A percentile compares a stretch with the other conserved stretches of the same genome.
These are phyloP conservation scores for Catocala fraxini DNA, from an alignment of 2,888 invertebrate genomes.

Conservation along the genomic window DNA sequence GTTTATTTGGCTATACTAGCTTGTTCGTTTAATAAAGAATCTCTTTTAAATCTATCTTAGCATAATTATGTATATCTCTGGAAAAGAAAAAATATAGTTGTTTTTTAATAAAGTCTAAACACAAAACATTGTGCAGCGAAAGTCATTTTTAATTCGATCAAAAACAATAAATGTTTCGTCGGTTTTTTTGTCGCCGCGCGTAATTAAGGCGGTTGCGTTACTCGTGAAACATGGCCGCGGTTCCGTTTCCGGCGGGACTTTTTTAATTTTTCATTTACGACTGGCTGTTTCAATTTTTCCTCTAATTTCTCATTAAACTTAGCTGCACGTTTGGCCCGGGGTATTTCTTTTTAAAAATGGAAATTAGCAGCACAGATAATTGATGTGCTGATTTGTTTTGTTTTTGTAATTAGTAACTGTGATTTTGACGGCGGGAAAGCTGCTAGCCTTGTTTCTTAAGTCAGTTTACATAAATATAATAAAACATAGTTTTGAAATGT, in stretches of 20 bases:
- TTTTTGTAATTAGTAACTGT: slow-evolving; percentile 34
- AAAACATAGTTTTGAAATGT: too few species aligned
- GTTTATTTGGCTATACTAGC: too few species aligned
- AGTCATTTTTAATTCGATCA: slow-evolving; percentile 50
- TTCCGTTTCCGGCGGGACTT: slow-evolving; percentile 77
- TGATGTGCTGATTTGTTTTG: slow-evolving; percentile 56
- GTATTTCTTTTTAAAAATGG: slow-evolving; percentile 58
- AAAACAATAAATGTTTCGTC: slow-evolving; percentile 54
- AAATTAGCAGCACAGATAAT: slow-evolving; percentile 64
- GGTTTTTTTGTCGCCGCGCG: slow-evolving; percentile 69
- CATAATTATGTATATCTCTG: too few species aligned
- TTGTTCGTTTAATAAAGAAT: too few species aligned
- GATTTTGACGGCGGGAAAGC: background rate
- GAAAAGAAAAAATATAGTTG: background rate
- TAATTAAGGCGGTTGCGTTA: slow-evolving; percentile 74
- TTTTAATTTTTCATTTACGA: slow-evolving; percentile 83
- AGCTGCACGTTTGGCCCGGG: slow-evolving; percentile 66
- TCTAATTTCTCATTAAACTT: slow-evolving; percentile 83
- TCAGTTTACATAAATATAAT: too few species aligned
- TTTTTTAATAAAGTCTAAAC: slow-evolving; percentile 16
- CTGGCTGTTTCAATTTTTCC: slow-evolving; percentile 75
- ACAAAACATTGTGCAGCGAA: slow-evolving; percentile 24
- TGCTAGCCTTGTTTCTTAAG: too few species aligned
- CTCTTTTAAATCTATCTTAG: too few species aligned
- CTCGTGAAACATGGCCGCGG: slow-evolving; percentile 72